These are phyloP conservation scores for Pandemis corylana DNA, from an alignment of 2,888 invertebrate species.

Conservation along the genomic window DNA sequence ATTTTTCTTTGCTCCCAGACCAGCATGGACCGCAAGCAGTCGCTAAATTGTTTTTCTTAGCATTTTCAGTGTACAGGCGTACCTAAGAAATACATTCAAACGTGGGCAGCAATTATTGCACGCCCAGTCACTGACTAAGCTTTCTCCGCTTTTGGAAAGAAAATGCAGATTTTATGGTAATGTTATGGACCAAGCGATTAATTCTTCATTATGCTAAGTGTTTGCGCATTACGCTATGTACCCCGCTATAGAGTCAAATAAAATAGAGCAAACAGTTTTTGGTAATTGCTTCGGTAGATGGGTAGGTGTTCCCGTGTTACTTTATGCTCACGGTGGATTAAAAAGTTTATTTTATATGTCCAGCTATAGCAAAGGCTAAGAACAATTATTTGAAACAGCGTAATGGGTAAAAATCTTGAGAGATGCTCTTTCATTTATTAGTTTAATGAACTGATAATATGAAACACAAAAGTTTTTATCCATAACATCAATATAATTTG, in stretches of 20 bases:
- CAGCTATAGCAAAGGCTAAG: too few relatives aligned
- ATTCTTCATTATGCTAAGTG: conserved; percentile 40
- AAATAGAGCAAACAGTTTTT: conserved; percentile 25
- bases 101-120: conserved; percentile 15
- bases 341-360: too few relatives aligned
- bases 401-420: too few relatives aligned
- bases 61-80: neutral
- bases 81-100: neutral
- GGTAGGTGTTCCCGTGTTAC: neutral
- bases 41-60: too few relatives aligned
- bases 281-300: conserved; percentile 8
- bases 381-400: too few relatives aligned
- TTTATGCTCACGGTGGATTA: neutral
- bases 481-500: too few relatives aligned
- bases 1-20: too few relatives aligned
- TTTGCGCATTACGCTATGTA: conserved; percentile 25
- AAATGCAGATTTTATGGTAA: conserved; percentile 40
- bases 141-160: conserved; percentile 34
- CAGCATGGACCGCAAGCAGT: too few relatives aligned
- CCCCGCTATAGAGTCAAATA: conserved; percentile 8
- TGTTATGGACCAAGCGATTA: conserved; percentile 40
- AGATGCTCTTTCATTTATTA: too few relatives aligned
- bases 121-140: conserved; percentile 29
- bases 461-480: too few relatives aligned
- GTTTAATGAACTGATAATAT: too few relatives aligned